Percentiles rank a stretch among this genome's conserved stretches.
phyloP scores from a whole-genome alignment of 2,113 vertebrate species.

The Sinocyclocheilus rhinocerous region DNA sequence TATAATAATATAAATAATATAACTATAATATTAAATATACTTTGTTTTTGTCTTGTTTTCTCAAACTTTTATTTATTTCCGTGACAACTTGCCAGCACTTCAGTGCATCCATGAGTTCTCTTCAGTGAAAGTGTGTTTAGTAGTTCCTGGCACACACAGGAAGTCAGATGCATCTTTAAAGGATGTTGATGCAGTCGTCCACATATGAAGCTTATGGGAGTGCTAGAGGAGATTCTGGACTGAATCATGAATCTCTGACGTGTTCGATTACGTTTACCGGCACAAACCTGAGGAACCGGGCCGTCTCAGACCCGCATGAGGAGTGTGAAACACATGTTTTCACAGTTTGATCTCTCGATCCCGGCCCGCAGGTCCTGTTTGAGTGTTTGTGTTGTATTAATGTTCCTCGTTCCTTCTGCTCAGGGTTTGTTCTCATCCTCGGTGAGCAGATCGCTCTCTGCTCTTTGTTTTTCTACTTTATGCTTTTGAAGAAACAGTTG shows the following conservation, averaged over 20 bases:
- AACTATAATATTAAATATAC: no score
- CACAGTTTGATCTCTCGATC: slow-evolving; percentile 7
- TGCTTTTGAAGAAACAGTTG: neutral
- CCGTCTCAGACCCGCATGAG: neutral
- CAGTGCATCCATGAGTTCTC: no score
- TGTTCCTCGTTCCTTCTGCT: slow-evolving; percentile 13
- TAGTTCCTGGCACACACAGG: no score
- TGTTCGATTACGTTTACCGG: neutral
- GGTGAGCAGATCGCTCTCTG: neutral
- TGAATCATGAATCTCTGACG: neutral
- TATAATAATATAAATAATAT: no score
- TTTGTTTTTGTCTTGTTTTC: no score
- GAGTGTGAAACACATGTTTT: slow-evolving; percentile 10
- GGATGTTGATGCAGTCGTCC: neutral
- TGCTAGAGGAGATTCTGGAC: neutral
- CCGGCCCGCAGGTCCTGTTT: neutral
- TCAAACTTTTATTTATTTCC: no score
- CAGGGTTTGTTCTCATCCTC: slow-evolving; percentile 7
- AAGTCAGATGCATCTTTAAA: neutral
- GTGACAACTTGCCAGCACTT: no score
- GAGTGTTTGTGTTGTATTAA: slow-evolving; percentile 25
- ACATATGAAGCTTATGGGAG: neutral
- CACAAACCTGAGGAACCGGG: neutral
- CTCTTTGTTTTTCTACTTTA: slow-evolving; percentile 9
- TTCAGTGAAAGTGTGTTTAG: no score